Evolutionary conservation across 2,888 invertebrate species (phyloP), one percentile per base, ranked within the genome.

Genomic region (Willowsia nigromaculata): DNA sequence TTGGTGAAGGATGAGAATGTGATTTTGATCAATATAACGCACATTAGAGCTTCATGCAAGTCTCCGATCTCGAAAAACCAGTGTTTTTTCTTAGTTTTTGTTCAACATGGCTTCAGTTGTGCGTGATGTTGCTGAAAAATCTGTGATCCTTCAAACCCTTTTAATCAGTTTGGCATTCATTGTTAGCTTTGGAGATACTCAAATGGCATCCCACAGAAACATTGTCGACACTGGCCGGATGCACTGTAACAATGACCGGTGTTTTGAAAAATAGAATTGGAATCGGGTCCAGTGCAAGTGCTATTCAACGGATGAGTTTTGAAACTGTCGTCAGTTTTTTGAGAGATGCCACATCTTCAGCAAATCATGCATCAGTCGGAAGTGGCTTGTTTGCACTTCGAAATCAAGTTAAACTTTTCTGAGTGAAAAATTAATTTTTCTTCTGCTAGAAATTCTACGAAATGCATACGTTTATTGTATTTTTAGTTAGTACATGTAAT

Each of bases 291-390:
- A 97, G 96, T n/a, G 95, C 98, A 0, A 99, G 99, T 0, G 98
- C 99, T 0, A 94, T 99, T 22, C 99, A 99, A 94, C 98, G 99
- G 94, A 99, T 99, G 97, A 98, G 98, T 0, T 99, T 99, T 93
- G 99, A 99, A 94, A 97, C 99, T 0, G 97, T 98, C 2, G 94
- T 98, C 90, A 95, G 95, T 92, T 99, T 99, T 94, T 94, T 99
- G 91, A 96, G 96, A 93, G 96, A 96, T 85, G 97, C 98, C 0
- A 96, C 97, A 22, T 47, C 82, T 50, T 37, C 95, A 95, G 96
- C 96, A 0, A 96, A 96, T 93, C 94, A 94, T 47, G 99, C 97
- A 82, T 95, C 95, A 90, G 95, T 95, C 76, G 99, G 99, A 0
- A 99, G 99, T 0, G 98, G 98, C 0, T 94, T 95, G 0, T 97